Evolutionary conservation across 2,888 invertebrate species (phyloP).

Genomic region (Pilophorus perplexus): DNA sequence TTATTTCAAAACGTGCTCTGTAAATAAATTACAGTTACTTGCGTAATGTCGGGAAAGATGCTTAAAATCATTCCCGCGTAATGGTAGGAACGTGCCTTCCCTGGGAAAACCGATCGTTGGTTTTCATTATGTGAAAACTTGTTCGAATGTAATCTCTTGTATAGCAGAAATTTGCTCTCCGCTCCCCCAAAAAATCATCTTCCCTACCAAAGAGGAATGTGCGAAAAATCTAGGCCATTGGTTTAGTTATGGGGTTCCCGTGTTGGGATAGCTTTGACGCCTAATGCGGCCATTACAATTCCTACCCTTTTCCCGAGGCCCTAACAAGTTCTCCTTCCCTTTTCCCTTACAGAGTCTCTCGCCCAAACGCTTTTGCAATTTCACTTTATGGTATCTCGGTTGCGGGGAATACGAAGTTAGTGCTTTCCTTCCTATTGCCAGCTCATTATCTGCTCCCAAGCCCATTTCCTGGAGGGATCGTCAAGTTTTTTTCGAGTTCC

Average conservation of each 20-base stretch:
- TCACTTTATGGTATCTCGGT: constrained; percentile 19
- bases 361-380: constrained; percentile 6
- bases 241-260: constrained; percentile 9
- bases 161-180: too few species aligned
- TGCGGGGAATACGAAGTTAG: constrained; percentile 4
- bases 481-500: too few species aligned
- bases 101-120: too few species aligned
- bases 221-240: constrained; percentile 1
- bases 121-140: too few species aligned
- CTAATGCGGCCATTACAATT: constrained; percentile 21
- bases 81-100: too few species aligned
- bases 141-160: too few species aligned
- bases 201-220: too few species aligned
- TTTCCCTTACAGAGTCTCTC: background rate
- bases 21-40: too few species aligned
- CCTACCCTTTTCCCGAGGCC: constrained; percentile 1
- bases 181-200: too few species aligned
- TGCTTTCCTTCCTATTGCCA: background rate
- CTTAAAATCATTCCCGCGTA: too few species aligned
- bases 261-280: constrained; percentile 17
- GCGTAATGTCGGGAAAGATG: too few species aligned
- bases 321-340: constrained; percentile 12
- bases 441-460: background rate
- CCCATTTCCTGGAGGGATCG: background rate
- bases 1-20: too few species aligned